Evolutionary conservation across 2,797 vertebrate genomes (phyloP), one percentile per base, ranked within the genome.

Genomic region (Phoxinus dragarum): DNA sequence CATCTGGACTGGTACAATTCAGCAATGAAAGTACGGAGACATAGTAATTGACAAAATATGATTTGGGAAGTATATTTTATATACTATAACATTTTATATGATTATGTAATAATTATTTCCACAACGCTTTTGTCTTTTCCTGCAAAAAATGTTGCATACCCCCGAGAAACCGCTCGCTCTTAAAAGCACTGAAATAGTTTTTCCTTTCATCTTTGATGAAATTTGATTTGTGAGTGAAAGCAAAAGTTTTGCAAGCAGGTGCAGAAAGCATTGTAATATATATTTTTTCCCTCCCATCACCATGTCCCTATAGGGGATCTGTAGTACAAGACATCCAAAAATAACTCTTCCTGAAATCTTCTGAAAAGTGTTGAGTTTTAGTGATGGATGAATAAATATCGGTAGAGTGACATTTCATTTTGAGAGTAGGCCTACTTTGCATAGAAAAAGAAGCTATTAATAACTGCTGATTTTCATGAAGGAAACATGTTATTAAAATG

Each of bases 401-500:
- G 6, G 42, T 83, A 19, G 21, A 74, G 14, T 19, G 27, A 49
- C 21, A 8, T 73, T 73, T 61, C 4, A 21, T 31, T 73, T 42
- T 61, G 19, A 82, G 27, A 47, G 12, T 23, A 47, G 40, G 68
- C n/a, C 80, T 34, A 7, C 21, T 59, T 59, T 11, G 23, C 49
- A 21, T 59, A 34, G 49, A 59, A 75, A 5, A 34, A 1, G 14
- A 34, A 66, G 47, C 31, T 14, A 54, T 36, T 56, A 36, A 56
- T 21, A 76, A 56, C 73, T 23, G 49, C 49, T 56, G 40, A 82
- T 74, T 47, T 73, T 23, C 31, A 34, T 11, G 21, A 42, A 36
- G 56, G 40, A 36, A 82, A 74, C 44, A 3, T 66, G 42, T 73
- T 64, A 73, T 73, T 72, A 74, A 64, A 36, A 74, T 49, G 14